These are phyloP conservation scores for Lamproptera curius DNA, from an alignment of 2,888 invertebrate genomes.

Conservation along the genomic window DNA sequence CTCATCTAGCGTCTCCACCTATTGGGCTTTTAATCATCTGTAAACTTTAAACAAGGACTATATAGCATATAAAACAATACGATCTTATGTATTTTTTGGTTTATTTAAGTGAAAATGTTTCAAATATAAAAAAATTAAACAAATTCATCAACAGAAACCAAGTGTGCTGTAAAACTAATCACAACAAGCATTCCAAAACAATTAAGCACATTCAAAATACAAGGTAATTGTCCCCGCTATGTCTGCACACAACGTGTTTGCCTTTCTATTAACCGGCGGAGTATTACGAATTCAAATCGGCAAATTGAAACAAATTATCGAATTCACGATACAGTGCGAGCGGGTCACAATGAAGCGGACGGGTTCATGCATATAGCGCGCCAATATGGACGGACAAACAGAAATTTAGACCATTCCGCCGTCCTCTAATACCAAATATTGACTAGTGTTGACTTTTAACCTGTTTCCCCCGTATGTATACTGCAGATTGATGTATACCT, in stretches of 20 bases:
- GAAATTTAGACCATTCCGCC: slow-evolving; percentile 54
- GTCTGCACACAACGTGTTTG: slow-evolving; percentile 1
- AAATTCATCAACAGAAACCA: too few relatives aligned
- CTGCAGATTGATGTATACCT: background rate
- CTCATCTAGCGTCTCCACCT: too few relatives aligned
- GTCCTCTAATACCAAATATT: slow-evolving; percentile 46
- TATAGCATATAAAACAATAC: too few relatives aligned
- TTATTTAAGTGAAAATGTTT: too few relatives aligned
- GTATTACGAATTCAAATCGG: slow-evolving; percentile 15
- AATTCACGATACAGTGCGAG: slow-evolving; percentile 25
- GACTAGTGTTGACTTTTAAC: slow-evolving; percentile 45
- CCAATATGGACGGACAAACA: slow-evolving; percentile 52
- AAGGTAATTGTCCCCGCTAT: background rate
- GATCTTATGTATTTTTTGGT: too few relatives aligned
- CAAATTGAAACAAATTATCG: slow-evolving; percentile 22
- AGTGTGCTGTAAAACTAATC: too few relatives aligned
- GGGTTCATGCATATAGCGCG: slow-evolving; percentile 45
- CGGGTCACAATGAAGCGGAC: slow-evolving; percentile 34
- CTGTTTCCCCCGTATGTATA: slow-evolving; percentile 7
- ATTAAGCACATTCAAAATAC: too few relatives aligned
- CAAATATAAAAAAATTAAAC: too few relatives aligned
- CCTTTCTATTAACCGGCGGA: slow-evolving; percentile 12
- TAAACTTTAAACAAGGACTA: too few relatives aligned
- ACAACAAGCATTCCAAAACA: too few relatives aligned
- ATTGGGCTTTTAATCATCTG: too few relatives aligned